Evolutionary conservation across 2,888 invertebrate genomes (phyloP).

Genomic region (Busseola fusca): DNA sequence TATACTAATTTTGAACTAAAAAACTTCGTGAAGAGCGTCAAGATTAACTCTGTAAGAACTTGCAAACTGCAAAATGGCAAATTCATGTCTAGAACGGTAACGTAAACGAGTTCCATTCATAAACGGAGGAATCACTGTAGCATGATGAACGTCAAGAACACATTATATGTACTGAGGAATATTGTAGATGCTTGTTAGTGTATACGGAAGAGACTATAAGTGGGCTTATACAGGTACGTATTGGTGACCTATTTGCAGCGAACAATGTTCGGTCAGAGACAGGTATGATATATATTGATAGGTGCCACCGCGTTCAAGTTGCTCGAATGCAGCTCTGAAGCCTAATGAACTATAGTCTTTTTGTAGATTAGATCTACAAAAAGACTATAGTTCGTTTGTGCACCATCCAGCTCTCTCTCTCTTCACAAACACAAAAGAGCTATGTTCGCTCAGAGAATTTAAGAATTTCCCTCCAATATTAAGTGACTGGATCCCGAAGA

Average conservation of each 20-base stretch:
- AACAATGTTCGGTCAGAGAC: conserved; percentile 48
- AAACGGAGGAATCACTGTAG: conserved; percentile 13
- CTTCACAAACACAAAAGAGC: conserved; percentile 24
- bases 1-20: conserved; percentile 16
- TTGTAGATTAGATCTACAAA: conserved; percentile 13
- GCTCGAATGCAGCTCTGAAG: conserved; percentile 27
- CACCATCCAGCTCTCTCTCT: conserved; percentile 3
- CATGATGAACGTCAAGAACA: conserved; percentile 16
- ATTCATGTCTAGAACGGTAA: conserved; percentile 23
- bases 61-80: conserved; percentile 31
- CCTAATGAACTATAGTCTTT: conserved; percentile 10
- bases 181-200: conserved; percentile 28
- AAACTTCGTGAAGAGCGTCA: conserved; percentile 30
- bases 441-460: conserved; percentile 37
- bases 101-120: conserved; percentile 56
- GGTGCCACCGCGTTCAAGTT: conserved; percentile 47
- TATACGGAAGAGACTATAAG: conserved; percentile 26
- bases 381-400: conserved; percentile 6
- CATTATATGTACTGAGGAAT: conserved; percentile 7
- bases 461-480: conserved; percentile 52
- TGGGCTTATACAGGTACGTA: conserved; percentile 41
- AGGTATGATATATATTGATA: conserved; percentile 65
- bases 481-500: conserved; percentile 61
- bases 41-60: conserved; percentile 34
- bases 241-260: conserved; percentile 64